These are phyloP conservation scores for Rhea pennata DNA, from an alignment of 2,113 vertebrate species.

Conservation along the genomic window DNA sequence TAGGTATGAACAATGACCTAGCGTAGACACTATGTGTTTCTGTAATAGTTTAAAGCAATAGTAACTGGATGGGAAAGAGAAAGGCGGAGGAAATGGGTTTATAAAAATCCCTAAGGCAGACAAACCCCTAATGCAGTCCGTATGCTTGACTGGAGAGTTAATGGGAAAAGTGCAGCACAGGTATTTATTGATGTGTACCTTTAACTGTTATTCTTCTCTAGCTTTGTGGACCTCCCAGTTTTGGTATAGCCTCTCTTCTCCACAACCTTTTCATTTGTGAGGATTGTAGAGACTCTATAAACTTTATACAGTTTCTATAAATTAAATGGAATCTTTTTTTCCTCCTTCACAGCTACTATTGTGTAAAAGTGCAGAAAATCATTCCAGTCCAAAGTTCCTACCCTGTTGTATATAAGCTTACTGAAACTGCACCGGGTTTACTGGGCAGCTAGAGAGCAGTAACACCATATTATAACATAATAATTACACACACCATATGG, in stretches of 20 bases:
- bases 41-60: not conserved
- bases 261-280: slow-evolving; percentile 4
- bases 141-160: not conserved
- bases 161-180: not conserved
- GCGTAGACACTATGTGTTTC: not conserved
- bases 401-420: not conserved
- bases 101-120: slow-evolving; percentile 29
- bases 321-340: slow-evolving; percentile 68
- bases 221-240: slow-evolving; percentile 28
- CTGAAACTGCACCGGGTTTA: slow-evolving; percentile 55
- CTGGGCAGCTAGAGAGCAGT: slow-evolving; percentile 62
- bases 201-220: not conserved
- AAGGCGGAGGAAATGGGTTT: not conserved
- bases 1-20: not conserved
- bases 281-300: slow-evolving; percentile 69
- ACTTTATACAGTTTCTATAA: slow-evolving; percentile 77
- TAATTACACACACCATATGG: slow-evolving; percentile 58
- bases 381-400: slow-evolving; percentile 49
- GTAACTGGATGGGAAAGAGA: not conserved
- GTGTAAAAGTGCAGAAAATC: slow-evolving; percentile 70
- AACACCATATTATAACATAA: slow-evolving; percentile 64
- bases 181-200: slow-evolving; percentile 30
- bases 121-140: slow-evolving; percentile 30
- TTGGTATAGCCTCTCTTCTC: not conserved
- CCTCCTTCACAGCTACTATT: slow-evolving; percentile 58